Evolutionary conservation across 1,140 invertebrate genomes (phyloP).

Genomic region (Trachelipus rathkii): DNA sequence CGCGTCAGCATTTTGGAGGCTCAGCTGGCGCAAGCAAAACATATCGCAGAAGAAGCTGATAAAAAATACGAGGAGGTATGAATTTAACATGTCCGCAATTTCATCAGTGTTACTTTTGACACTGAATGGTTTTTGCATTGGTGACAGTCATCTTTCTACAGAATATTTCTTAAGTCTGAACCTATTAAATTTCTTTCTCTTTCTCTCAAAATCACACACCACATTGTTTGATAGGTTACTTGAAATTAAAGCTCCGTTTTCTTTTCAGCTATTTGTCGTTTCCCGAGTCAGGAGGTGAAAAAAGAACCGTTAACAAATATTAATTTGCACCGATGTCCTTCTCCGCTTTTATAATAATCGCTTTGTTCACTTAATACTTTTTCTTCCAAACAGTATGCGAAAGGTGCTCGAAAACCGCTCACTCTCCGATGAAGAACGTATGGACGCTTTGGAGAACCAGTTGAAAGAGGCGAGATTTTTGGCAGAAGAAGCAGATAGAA

Average conservation of each 20-base stretch:
- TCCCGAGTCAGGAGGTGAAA: too few species aligned
- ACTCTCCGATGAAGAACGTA: constrained; percentile 98
- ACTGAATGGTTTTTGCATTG: too few species aligned
- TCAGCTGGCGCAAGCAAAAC: constrained; percentile 91
- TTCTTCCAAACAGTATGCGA: constrained; percentile 73
- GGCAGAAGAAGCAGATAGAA: constrained; percentile 99
- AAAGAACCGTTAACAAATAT: too few species aligned
- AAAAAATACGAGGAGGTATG: constrained; percentile 98
- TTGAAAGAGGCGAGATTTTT: constrained; percentile 99
- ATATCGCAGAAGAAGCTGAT: constrained; percentile 96
- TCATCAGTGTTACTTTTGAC: neutral
- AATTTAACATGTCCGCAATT: neutral
- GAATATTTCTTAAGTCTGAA: too few species aligned
- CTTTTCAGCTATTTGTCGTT: too few species aligned
- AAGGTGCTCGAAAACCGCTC: constrained; percentile 99
- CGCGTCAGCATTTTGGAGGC: constrained; percentile 88
- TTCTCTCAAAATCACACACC: too few species aligned
- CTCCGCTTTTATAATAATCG: too few species aligned
- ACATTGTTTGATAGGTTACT: too few species aligned
- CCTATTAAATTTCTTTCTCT: too few species aligned
- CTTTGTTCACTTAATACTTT: neutral
- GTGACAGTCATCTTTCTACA: too few species aligned
- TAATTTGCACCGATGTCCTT: too few species aligned
- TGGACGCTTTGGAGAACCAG: constrained; percentile 98
- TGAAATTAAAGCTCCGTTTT: too few species aligned